Evolutionary conservation across 2,888 invertebrate species (phyloP).

Genomic region (Caenorhabditis angaria): DNA sequence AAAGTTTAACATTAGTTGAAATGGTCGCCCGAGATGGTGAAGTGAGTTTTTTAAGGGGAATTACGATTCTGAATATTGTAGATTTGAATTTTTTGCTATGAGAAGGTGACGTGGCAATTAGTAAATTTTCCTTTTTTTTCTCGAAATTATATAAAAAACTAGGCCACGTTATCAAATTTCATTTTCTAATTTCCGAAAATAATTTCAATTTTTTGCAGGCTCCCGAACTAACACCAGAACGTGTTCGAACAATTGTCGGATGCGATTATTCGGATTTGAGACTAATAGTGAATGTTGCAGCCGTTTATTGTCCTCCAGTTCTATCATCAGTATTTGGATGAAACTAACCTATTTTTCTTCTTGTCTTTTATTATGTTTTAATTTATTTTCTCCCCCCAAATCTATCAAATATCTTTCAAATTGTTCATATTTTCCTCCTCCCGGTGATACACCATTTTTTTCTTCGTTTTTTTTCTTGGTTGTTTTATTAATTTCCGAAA

Average conservation of each 20-base stretch:
- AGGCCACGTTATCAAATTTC: no score
- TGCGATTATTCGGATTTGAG: slow-evolving; percentile 68
- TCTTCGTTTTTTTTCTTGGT: background rate
- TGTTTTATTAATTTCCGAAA: background rate
- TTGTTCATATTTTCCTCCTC: no score
- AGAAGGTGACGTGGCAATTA: no score
- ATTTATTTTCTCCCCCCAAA: background rate
- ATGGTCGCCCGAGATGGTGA: slow-evolving; percentile 41
- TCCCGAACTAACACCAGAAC: slow-evolving; percentile 45
- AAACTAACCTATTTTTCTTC: background rate
- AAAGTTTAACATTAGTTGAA: slow-evolving; percentile 61
- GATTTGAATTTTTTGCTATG: background rate
- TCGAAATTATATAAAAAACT: no score
- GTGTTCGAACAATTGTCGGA: slow-evolving; percentile 58
- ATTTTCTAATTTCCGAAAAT: no score
- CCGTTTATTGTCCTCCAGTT: slow-evolving; percentile 64
- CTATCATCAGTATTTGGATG: slow-evolving; percentile 45
- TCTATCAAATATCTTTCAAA: no score
- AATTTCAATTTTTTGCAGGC: background rate
- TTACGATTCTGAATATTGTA: background rate
- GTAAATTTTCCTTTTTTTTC: no score
- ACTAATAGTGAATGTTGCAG: slow-evolving; percentile 66
- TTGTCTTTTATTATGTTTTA: background rate
- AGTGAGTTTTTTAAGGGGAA: slow-evolving; percentile 6
- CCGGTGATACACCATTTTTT: background rate